Evolutionary conservation across 2,888 invertebrate species (phyloP).

Genomic region (Pegoplata infirma): DNA sequence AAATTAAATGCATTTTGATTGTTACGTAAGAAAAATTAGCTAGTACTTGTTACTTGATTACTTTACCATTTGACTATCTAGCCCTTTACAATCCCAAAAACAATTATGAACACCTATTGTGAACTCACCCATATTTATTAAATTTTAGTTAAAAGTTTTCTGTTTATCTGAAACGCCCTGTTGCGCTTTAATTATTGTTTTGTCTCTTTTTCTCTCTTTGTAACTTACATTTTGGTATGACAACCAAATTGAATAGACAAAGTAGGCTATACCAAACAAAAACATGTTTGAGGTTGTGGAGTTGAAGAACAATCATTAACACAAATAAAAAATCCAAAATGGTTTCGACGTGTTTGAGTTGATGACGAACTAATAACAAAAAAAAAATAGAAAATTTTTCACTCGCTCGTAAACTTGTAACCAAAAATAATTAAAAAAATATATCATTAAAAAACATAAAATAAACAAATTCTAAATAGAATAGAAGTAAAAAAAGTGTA

Average conservation of each 20-base stretch:
- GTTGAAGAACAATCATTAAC: conserved; percentile 55
- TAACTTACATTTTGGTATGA: conserved; percentile 1
- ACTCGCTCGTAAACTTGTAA: no score
- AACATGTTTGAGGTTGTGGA: conserved; percentile 54
- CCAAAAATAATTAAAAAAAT: no score
- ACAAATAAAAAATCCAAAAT: conserved; percentile 67
- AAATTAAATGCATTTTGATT: no score
- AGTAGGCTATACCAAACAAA: conserved; percentile 37
- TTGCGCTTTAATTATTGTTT: conserved; percentile 13
- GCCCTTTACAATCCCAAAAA: no score
- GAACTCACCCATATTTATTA: not conserved
- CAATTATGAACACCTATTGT: no score
- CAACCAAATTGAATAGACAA: conserved; percentile 42
- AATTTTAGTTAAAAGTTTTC: not conserved
- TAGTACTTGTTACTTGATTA: no score
- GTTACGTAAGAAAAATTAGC: no score
- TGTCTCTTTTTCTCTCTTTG: conserved; percentile 21
- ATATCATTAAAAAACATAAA: no score
- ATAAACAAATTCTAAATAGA: not conserved
- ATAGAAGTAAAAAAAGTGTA: not conserved
- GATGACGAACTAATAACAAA: conserved; percentile 66
- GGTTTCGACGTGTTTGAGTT: conserved; percentile 69
- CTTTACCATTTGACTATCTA: no score
- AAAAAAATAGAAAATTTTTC: conserved; percentile 11
- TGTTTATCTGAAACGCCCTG: conserved; percentile 20